phyloP scores from a whole-genome alignment of 2,888 invertebrate species.

The Lydus trimaculatus region DNA sequence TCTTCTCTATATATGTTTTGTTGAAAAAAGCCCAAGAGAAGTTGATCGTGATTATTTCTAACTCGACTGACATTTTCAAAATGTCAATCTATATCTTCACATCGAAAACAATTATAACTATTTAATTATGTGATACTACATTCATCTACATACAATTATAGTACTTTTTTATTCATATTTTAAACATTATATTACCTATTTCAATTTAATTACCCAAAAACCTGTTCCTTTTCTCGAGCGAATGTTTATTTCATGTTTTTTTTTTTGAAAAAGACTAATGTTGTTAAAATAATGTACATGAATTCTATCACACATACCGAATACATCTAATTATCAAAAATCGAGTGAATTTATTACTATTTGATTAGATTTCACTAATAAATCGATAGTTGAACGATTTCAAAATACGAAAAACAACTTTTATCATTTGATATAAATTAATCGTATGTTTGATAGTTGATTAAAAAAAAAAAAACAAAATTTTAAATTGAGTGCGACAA shows the following conservation, averaged over 20 bases:
- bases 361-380: background rate
- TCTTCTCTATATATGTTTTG: background rate
- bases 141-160: background rate
- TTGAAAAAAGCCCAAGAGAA: slow-evolving; percentile 17
- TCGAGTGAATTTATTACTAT: background rate
- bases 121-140: slow-evolving; percentile 44
- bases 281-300: no score
- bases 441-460: background rate
- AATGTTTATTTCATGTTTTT: background rate
- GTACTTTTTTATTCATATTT: slow-evolving; percentile 19
- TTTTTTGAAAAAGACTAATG: background rate
- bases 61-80: slow-evolving; percentile 46
- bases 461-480: background rate
- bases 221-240: slow-evolving; percentile 11
- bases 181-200: slow-evolving; percentile 5
- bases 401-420: background rate
- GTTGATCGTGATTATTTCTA: slow-evolving; percentile 45
- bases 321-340: background rate
- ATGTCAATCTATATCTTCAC: slow-evolving; percentile 48
- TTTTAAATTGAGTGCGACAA: background rate
- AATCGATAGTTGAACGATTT: background rate
- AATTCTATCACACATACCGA: no score
- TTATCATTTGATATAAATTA: background rate
- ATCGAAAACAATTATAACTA: slow-evolving; percentile 47
- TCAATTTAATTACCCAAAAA: slow-evolving; percentile 14